Evolutionary conservation across 2,113 vertebrate genomes (phyloP), one percentile per base, ranked within the genome.

Genomic region (Xiphorhynchus elegans): DNA sequence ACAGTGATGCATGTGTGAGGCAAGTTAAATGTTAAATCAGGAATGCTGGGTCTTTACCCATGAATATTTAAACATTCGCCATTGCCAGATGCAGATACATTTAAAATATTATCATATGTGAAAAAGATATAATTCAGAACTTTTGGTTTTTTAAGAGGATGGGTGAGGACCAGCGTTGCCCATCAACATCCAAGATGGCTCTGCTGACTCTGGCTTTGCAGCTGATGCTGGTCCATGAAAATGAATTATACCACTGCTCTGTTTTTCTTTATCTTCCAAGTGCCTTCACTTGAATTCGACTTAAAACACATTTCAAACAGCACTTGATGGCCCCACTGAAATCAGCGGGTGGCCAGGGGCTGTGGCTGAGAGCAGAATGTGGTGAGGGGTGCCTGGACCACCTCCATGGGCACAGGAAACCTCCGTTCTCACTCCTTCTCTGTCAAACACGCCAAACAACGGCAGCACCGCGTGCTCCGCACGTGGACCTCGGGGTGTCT

Each of bases 351-450:
- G 26, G 63, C 50, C 1, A 6, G 26, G 84, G 89, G 76, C 81
- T 89, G 66, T 42, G 60, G 86, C 90, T 95, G 94, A 39, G 96
- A 96, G 95, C 96, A 97, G 93, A 86, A 96, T 76, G 83, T 3
- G 62, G 19, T 8, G 70, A 87, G 70, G 14, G 13, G 44, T 13
- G 80, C 67, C 84, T 10, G 0, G 39, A 55, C 13, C 76, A 66
- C 62, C 74, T 89, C 56, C 68, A 28, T 9, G 2, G 4, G 80
- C 75, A 56, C 23, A 2, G 56, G 69, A 58, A 47, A 62, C 58
- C 62, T 89, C 44, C 3, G 1, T 37, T 84, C 80, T 87, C 2
- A 4, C 73, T 66, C 75, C 1, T 35, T 21, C 46, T 70, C 84
- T 8, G 56, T 84, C 60, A 23, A 24, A 39, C 7, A 40, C 2